These are phyloP conservation scores for Sus scrofa DNA, from an alignment of 2,113 vertebrate genomes.

Conservation along the genomic window T2T-Sscrofa CM000820.6:88145501-88146000, in stretches of 20 bases:
- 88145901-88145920: neutral
- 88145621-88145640: neutral
- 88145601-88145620: neutral
- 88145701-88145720: neutral
- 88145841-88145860: neutral
- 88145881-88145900: neutral
- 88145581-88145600: conserved; percentile 11
- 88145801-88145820: neutral
- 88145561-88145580: conserved; percentile 18
- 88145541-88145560: conserved; percentile 65
- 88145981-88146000: neutral
- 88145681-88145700: neutral
- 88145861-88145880: neutral
- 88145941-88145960: neutral
- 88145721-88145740: neutral
- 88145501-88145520: conserved; percentile 55
- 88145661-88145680: neutral
- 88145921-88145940: neutral
- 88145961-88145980: neutral
- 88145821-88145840: conserved; percentile 33
- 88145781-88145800: neutral
- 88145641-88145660: neutral
- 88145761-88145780: neutral
- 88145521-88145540: conserved; percentile 52
- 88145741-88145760: neutral